These are phyloP conservation scores for Leptonema lineaticorne DNA, from an alignment of 1,140 invertebrate genomes.

Conservation along the genomic window DNA sequence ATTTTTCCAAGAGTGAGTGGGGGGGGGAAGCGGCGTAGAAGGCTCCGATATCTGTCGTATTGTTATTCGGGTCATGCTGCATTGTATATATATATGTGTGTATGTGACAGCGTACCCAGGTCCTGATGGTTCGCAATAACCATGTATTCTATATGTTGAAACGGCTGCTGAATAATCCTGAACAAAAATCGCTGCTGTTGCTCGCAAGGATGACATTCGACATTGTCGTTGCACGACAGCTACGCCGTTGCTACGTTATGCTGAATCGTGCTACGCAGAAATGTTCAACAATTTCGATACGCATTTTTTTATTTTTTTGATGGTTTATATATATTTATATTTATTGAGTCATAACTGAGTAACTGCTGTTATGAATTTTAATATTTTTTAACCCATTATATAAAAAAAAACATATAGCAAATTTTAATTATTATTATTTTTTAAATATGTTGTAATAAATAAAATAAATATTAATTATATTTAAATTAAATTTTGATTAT, in stretches of 20 bases:
- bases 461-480: no score
- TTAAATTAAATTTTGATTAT: no score
- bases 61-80: constrained; percentile 23
- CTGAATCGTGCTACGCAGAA: not conserved
- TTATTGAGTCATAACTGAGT: no score
- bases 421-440: no score
- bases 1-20: no score
- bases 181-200: constrained; percentile 14
- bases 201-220: not conserved
- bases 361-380: no score
- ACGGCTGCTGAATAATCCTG: constrained; percentile 10
- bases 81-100: constrained; percentile 6
- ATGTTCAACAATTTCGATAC: not conserved
- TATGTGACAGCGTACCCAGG: constrained; percentile 14
- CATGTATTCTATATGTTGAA: not conserved
- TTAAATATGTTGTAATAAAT: no score
- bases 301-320: no score
- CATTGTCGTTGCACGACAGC: not conserved
- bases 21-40: not conserved
- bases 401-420: no score
- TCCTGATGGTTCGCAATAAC: constrained; percentile 14
- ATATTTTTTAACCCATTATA: no score
- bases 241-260: not conserved
- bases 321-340: no score
- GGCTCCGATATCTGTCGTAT: constrained; percentile 5